Evolutionary conservation across 2,113 vertebrate species (phyloP).

Genomic region (Sinocyclocheilus anshuiensis): DNA sequence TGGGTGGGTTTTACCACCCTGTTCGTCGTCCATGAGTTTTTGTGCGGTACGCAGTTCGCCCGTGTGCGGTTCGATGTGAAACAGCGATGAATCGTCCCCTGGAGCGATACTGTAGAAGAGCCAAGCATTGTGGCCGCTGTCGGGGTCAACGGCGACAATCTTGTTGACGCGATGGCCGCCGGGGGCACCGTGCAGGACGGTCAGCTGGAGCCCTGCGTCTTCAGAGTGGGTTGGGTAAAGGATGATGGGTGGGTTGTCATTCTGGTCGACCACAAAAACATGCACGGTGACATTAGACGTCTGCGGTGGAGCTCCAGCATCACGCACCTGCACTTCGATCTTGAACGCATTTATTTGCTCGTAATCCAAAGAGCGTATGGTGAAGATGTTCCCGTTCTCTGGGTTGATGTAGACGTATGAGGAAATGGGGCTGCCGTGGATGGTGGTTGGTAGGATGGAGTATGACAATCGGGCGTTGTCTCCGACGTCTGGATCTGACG

Average conservation of each 20-base stretch:
- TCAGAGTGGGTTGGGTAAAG: slow-evolving; percentile 77
- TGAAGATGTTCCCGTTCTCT: slow-evolving; percentile 82
- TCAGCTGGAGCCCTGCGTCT: slow-evolving; percentile 78
- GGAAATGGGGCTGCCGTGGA: slow-evolving; percentile 80
- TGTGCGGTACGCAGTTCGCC: slow-evolving; percentile 82
- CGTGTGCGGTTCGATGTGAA: slow-evolving; percentile 78
- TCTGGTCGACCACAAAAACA: slow-evolving; percentile 84
- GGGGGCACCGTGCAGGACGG: slow-evolving; percentile 73
- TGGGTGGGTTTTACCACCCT: slow-evolving; percentile 71
- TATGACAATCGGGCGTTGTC: slow-evolving; percentile 83
- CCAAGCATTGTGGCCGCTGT: slow-evolving; percentile 90
- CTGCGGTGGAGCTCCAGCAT: slow-evolving; percentile 78
- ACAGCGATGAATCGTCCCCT: slow-evolving; percentile 74
- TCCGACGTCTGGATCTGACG: slow-evolving; percentile 83
- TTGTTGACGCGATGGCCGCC: slow-evolving; percentile 82
- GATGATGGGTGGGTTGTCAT: slow-evolving; percentile 84
- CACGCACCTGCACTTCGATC: slow-evolving; percentile 83
- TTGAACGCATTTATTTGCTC: slow-evolving; percentile 86
- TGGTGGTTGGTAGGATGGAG: slow-evolving; percentile 76
- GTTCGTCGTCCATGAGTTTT: slow-evolving; percentile 76
- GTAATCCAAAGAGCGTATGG: slow-evolving; percentile 83
- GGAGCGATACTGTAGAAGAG: slow-evolving; percentile 82
- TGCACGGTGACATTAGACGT: slow-evolving; percentile 82
- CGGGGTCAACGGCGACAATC: slow-evolving; percentile 84
- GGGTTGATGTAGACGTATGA: slow-evolving; percentile 87